Percentiles rank a stretch among this genome's conserved stretches.
Conservation (phyloP, 2,113 vertebrate genomes). For the Pterocles orientalis region DNA sequence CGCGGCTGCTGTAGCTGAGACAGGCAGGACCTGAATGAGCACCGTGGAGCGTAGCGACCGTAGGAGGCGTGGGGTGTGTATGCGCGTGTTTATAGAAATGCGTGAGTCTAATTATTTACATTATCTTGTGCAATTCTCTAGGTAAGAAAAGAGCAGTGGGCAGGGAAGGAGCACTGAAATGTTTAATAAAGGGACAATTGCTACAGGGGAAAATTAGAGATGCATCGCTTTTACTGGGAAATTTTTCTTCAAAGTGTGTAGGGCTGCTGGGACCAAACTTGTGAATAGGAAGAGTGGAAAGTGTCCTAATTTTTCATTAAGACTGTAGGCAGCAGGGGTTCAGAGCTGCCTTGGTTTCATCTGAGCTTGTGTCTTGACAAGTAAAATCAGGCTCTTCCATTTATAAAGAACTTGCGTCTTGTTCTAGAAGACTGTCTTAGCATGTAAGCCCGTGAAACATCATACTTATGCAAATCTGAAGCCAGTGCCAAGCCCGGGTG, state of each 20-base stretch:
- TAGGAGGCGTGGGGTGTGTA: neutral
- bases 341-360: neutral
- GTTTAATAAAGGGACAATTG: neutral
- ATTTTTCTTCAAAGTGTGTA: neutral
- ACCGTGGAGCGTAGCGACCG: neutral
- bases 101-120: neutral
- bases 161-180: neutral
- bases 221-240: neutral
- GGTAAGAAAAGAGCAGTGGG: constrained; percentile 21
- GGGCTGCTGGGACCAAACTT: neutral
- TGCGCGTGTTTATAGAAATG: neutral
- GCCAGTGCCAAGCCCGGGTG: neutral
- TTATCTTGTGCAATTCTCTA: constrained; percentile 1
- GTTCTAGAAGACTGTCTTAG: neutral
- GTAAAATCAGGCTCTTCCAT: constrained; percentile 26
- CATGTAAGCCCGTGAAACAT: neutral
- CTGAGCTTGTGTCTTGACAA: neutral
- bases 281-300: neutral
- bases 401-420: neutral
- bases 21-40: neutral
- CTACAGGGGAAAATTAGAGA: constrained; percentile 7
- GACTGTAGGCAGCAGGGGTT: neutral
- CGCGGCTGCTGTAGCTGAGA: neutral
- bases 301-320: neutral
- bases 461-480: constrained; percentile 5